phyloP scores from a whole-genome alignment of 2,888 invertebrate species.

The Macaria liturata region DNA sequence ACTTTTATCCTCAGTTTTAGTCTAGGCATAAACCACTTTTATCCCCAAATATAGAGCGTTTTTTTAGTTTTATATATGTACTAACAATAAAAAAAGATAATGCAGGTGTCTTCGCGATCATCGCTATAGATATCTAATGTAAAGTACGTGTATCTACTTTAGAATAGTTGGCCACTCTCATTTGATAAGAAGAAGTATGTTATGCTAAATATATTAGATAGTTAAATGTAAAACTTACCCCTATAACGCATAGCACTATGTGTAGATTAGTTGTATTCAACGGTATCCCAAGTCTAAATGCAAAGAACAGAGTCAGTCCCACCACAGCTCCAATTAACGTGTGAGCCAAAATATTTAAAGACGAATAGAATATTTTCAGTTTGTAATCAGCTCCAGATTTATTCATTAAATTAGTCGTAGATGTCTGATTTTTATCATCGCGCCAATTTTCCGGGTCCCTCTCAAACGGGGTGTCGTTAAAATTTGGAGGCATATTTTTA shows the following conservation, averaged over 20 bases:
- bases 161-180: too few relatives aligned
- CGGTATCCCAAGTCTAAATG: slow-evolving; percentile 51
- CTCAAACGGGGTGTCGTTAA: slow-evolving; percentile 33
- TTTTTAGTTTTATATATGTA: too few relatives aligned
- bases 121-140: too few relatives aligned
- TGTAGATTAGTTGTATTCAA: slow-evolving; percentile 52
- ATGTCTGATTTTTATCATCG: slow-evolving; percentile 14
- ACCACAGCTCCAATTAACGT: slow-evolving; percentile 61
- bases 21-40: too few relatives aligned
- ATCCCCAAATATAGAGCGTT: too few relatives aligned
- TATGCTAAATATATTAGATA: too few relatives aligned
- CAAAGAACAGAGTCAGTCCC: slow-evolving; percentile 47
- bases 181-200: too few relatives aligned
- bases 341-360: slow-evolving; percentile 56
- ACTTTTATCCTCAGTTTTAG: too few relatives aligned
- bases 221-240: slow-evolving; percentile 55
- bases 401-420: slow-evolving; percentile 19
- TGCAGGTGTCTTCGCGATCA: too few relatives aligned
- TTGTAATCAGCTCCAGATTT: slow-evolving; percentile 39
- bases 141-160: too few relatives aligned
- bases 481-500: slow-evolving; percentile 47
- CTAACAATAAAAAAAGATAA: too few relatives aligned
- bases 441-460: slow-evolving; percentile 35
- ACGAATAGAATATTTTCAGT: slow-evolving; percentile 52
- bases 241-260: slow-evolving; percentile 63